Base-by-base conservation (phyloP, 2,113 vertebrate species). In the Numenius arquata region DNA sequence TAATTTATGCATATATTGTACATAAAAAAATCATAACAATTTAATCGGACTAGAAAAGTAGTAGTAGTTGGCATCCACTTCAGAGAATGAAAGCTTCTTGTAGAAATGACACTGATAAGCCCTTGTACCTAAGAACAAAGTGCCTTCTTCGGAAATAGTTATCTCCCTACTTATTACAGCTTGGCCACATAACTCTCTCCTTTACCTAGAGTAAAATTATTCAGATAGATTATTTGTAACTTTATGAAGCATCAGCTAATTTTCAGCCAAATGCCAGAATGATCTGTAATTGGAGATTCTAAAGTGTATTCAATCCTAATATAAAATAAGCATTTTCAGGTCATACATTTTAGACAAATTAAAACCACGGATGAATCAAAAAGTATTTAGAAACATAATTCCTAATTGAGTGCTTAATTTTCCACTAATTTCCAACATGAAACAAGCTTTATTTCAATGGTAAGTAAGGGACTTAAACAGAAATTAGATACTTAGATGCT, bases 291-390 rank as follows among this genome's bases (percentile, higher is more conserved):
- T 84, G 23, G 5, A 73, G 27, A 77, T 45, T 86, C 14, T 56
- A 4, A 74, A 50, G 22, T 41, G 19, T 40, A 43, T 55, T 73
- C 23, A 67, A 43, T 53, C 20, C 5, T 29, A 43, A 55, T 6
- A 32, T 4, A 74, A 83, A 73, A 96, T 48, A 92, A 17, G 48
- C 40, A 85, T 91, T 95, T 94, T 90, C 92, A 85, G 74, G 58
- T 29, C 78, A 91, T 40, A 66, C 12, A 89, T 84, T 82, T 90
- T 58, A 82, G 79, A 65, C 63, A 87, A 92, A 91, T 78, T 91
- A 74, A 82, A 91, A 90, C 67, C 11, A 71, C 11, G 20, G 36
- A 84, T 38, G 26, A 84, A 85, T 50, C 10, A 25, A 6, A 36
- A 85, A 62, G 20, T 50, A 70, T 65, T 79, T 56, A 75, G 53